Percentiles rank a stretch among this genome's conserved stretches.
phyloP scores from a whole-genome alignment of 2,113 vertebrate genomes.

The Vulpes lagopus region DNA sequence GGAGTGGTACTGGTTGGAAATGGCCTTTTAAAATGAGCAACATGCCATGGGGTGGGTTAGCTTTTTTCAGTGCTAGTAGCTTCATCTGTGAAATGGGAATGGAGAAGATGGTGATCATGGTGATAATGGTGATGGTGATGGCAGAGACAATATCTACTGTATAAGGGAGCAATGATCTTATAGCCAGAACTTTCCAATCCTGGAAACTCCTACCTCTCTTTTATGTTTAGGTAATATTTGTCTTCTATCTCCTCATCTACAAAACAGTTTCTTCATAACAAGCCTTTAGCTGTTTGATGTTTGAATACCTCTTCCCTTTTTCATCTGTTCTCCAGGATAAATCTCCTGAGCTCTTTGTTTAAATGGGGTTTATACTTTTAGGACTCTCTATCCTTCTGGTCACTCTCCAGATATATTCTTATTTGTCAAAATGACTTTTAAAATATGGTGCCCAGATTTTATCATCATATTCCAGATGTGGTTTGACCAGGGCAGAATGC shows the following conservation, averaged over 20 bases:
- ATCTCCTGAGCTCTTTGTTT: not conserved
- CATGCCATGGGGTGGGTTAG: not conserved
- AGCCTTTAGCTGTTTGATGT: not conserved
- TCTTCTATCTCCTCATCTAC: not conserved
- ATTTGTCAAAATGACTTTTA: constrained; percentile 55
- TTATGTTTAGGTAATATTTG: not conserved
- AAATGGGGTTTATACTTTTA: constrained; percentile 48
- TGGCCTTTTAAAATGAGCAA: not conserved
- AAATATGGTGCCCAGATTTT: not conserved
- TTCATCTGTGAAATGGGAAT: not conserved
- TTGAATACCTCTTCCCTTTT: constrained; percentile 12
- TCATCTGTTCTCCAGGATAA: not conserved
- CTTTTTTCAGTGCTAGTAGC: not conserved
- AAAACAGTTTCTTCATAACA: not conserved
- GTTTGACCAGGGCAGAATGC: not conserved
- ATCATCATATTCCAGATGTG: not conserved
- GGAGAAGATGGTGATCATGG: rapidly evolving
- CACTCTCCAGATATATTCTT: constrained; percentile 4
- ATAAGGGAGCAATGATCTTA: not conserved
- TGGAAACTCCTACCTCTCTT: not conserved
- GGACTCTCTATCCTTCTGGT: not conserved
- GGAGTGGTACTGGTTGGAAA: not conserved
- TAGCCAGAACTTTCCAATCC: not conserved
- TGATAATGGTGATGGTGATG: rapidly evolving
- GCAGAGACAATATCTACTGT: rapidly evolving